A percentile compares a stretch with the other conserved stretches of the same genome.
Conservation (phyloP, 2,888 invertebrate species). For the Eulithis testata region DNA sequence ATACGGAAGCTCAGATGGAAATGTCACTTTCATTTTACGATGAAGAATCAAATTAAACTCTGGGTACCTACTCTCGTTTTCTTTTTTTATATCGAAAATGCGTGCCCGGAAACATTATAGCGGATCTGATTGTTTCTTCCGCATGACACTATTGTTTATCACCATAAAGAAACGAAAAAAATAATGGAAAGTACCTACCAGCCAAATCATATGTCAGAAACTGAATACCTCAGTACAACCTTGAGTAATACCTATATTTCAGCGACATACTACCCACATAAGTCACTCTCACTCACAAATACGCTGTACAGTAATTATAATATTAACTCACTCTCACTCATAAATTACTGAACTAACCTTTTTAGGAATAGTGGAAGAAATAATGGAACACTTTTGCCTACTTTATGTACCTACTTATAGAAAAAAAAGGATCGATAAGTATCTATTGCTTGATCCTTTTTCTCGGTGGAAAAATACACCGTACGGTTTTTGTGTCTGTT, state of each 20-base stretch:
- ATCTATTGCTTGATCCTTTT: not conserved
- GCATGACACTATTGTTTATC: conserved; percentile 2
- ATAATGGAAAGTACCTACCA: conserved; percentile 1
- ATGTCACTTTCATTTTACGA: too few species aligned
- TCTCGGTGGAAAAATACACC: conserved; percentile 3
- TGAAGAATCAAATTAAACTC: too few species aligned
- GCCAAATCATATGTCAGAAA: not conserved
- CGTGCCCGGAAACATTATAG: not conserved
- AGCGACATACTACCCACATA: not conserved
- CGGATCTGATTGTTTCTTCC: conserved; percentile 8
- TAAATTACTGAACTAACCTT: too few species aligned
- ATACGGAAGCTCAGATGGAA: too few species aligned
- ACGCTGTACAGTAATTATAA: too few species aligned
- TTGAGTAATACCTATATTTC: not conserved
- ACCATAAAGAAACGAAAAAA: not conserved
- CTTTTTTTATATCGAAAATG: not conserved
- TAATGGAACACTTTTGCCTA: too few species aligned
- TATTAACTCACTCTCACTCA: too few species aligned
- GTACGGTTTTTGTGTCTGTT: not conserved
- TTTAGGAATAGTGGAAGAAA: too few species aligned
- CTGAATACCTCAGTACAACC: not conserved
- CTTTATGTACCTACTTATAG: too few species aligned
- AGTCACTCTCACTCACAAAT: not conserved
- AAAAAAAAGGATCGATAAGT: too few species aligned
- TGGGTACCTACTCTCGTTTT: too few species aligned